Percentiles rank a stretch among this genome's conserved stretches.
Evolutionary conservation across 2,888 invertebrate species (phyloP).

Genomic region (Pterostichus niger): DNA sequence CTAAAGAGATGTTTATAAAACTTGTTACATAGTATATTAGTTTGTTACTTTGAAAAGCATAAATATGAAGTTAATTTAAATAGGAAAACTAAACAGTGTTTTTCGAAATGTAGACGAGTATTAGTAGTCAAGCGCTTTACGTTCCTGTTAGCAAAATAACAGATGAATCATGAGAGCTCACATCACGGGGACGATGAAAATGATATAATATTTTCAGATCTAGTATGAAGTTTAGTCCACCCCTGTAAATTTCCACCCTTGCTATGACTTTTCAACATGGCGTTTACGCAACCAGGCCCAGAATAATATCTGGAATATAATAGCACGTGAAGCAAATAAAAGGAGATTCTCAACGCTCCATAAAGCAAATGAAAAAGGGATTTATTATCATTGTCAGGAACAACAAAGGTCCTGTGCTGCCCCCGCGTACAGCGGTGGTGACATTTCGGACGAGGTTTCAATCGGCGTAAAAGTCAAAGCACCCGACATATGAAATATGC

Average conservation of each 20-base stretch:
- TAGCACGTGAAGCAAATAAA: slow-evolving; percentile 48
- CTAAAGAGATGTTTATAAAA: too few relatives aligned
- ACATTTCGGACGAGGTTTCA: slow-evolving; percentile 20
- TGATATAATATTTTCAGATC: too few relatives aligned
- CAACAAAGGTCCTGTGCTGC: slow-evolving; percentile 51
- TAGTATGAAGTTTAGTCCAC: neutral
- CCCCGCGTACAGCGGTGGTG: neutral
- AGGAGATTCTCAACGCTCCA: slow-evolving; percentile 33
- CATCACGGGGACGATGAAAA: too few relatives aligned
- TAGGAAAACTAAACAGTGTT: too few relatives aligned
- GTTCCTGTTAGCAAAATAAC: too few relatives aligned
- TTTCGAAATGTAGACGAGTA: too few relatives aligned
- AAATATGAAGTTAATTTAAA: too few relatives aligned
- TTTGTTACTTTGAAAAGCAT: too few relatives aligned
- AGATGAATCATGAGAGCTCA: too few relatives aligned
- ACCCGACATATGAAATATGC: slow-evolving; percentile 19
- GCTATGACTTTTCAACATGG: too few relatives aligned
- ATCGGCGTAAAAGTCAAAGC: slow-evolving; percentile 27
- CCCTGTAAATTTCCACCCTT: neutral
- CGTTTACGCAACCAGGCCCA: neutral
- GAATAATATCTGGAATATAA: slow-evolving; percentile 38
- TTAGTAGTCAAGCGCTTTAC: too few relatives aligned
- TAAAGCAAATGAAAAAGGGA: slow-evolving; percentile 63
- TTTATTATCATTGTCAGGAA: slow-evolving; percentile 61
- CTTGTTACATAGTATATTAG: too few relatives aligned